Evolutionary conservation across 2,888 invertebrate species (phyloP), one percentile per base, ranked within the genome.

Genomic region (Exephanes ischioxanthus): DNA sequence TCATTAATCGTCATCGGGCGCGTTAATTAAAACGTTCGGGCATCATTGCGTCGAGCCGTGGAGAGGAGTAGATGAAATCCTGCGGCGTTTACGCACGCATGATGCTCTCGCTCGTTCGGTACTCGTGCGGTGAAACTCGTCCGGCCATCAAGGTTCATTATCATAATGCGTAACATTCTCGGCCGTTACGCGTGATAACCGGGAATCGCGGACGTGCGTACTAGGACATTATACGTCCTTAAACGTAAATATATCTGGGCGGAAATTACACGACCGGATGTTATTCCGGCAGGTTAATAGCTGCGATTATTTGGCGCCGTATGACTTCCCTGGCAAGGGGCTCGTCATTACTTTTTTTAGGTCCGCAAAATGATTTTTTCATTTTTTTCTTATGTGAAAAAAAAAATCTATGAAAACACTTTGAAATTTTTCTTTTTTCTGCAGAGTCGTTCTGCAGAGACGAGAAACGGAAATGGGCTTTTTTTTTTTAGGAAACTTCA

Each of bases 11-110:
- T 84, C 81, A 86, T 86, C 71, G 84, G 79, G 30, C 83, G 66
- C 84, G 85, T 89, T 91, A 90, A 90, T 90, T 90, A 89, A 90
- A 90, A 90, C 86, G 87, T 85, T 89, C 80, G 76, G 41, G 53
- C 81, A 71, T 75, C 81, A 76, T 75, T 80, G 77, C 61, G 61
- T 16, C 16, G 16, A 16, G 61, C 16, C 19, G 61, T 58, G 48
- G 67, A 51, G 71, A 51, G 26, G 45, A 66, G n/a, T 22, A 37
- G 53, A 61, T 33, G 84, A 67, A 71, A 80, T 76, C 55, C 51
- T 79, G 68, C 33, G 68, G 48, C 63, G 7, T n/a, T 61, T n/a
- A 61, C 61, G 30, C 16, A 48, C 33, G 7, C 61, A 63, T 1
- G 19, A 22, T 37, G 48, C 30, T 5, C 63, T 33, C 71, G 63